Conservation (phyloP, 1,140 invertebrate species). For the Drosophila asahinai region DNA sequence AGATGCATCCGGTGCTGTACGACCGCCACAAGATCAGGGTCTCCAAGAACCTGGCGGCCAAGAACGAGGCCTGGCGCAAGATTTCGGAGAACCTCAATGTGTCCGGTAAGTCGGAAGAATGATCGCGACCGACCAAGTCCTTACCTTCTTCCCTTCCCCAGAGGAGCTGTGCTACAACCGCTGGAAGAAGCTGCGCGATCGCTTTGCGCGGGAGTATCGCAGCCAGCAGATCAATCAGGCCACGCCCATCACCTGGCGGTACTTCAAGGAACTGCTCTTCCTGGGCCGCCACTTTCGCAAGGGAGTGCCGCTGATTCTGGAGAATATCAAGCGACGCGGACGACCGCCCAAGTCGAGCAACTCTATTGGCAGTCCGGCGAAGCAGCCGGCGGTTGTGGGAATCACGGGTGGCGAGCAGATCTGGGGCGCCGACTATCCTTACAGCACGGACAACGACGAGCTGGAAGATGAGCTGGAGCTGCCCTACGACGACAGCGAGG, state of each 20-base stretch:
- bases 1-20: slow-evolving; percentile 72
- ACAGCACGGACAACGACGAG: slow-evolving; percentile 69
- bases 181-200: slow-evolving; percentile 79
- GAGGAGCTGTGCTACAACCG: slow-evolving; percentile 76
- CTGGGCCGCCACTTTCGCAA: slow-evolving; percentile 72
- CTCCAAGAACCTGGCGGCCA: slow-evolving; percentile 75
- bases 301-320: slow-evolving; percentile 64
- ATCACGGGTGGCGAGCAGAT: slow-evolving; percentile 45
- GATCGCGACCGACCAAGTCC: rapidly evolving
- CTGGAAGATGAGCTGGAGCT: slow-evolving; percentile 52
- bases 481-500: slow-evolving; percentile 43
- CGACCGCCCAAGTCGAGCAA: slow-evolving; percentile 51
- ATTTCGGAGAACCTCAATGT: slow-evolving; percentile 69
- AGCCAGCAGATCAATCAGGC: slow-evolving; percentile 66
- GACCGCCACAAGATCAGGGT: slow-evolving; percentile 73
- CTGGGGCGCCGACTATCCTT: slow-evolving; percentile 69
- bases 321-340: slow-evolving; percentile 65
- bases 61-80: slow-evolving; percentile 72
- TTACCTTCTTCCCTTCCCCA: slow-evolving; percentile 6
- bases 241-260: slow-evolving; percentile 61
- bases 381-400: neutral
- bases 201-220: slow-evolving; percentile 76
- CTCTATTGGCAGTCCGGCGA: neutral
- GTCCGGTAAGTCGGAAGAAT: slow-evolving; percentile 46
- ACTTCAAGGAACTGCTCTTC: slow-evolving; percentile 72